These are phyloP conservation scores for Leucophora obtusa DNA, from an alignment of 2,888 invertebrate species.

Conservation along the genomic window DNA sequence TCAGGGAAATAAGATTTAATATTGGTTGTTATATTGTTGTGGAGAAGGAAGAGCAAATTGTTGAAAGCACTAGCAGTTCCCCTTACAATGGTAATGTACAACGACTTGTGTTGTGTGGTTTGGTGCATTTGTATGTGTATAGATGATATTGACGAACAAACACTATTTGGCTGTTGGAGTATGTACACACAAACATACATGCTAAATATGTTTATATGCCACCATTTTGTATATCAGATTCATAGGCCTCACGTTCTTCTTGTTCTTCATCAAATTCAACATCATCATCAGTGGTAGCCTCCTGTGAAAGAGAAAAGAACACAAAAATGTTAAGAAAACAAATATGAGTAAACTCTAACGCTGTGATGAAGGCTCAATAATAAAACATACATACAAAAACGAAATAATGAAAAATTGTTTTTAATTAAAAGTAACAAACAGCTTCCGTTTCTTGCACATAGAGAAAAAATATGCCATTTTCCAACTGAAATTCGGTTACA, in stretches of 20 bases:
- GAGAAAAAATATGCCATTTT: too few relatives aligned
- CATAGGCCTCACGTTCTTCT: slow-evolving; percentile 75
- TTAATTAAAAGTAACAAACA: slow-evolving; percentile 65
- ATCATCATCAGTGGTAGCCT: slow-evolving; percentile 82
- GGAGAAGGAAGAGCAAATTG: slow-evolving; percentile 1
- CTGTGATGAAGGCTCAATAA: slow-evolving; percentile 48
- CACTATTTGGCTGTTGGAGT: slow-evolving; percentile 11
- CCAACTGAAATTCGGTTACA: too few relatives aligned
- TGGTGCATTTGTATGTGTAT: slow-evolving; percentile 13
- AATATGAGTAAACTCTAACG: slow-evolving; percentile 44
- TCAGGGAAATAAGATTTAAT: slow-evolving; percentile 41
- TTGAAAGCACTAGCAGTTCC: background rate
- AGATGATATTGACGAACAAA: background rate
- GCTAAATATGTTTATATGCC: slow-evolving; percentile 66
- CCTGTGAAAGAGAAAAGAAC: slow-evolving; percentile 75
- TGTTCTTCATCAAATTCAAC: slow-evolving; percentile 82
- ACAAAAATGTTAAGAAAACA: slow-evolving; percentile 45
- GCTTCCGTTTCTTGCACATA: slow-evolving; percentile 55
- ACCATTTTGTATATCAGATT: slow-evolving; percentile 74
- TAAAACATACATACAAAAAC: slow-evolving; percentile 29
- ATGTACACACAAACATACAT: background rate
- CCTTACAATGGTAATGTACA: background rate
- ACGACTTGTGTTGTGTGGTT: background rate
- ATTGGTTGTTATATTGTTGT: slow-evolving; percentile 33
- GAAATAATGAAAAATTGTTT: slow-evolving; percentile 63